Percentiles rank a stretch among this genome's conserved stretches.
Evolutionary conservation across 35 echinoderm and acorn worm species (phyloP).

Genomic region (Lytechinus variegatus): DNA sequence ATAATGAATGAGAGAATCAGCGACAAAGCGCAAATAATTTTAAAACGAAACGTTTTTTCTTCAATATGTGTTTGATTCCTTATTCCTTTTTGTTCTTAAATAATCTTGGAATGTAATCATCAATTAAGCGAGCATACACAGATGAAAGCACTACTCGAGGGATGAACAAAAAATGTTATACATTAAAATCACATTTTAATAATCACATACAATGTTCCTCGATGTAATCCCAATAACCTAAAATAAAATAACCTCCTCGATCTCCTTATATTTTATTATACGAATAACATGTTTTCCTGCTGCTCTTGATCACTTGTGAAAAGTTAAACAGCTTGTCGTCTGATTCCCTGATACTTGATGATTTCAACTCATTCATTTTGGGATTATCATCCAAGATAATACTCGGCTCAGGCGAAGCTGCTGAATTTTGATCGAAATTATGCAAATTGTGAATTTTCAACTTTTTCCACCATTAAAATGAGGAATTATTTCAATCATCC

Average conservation of each 20-base stretch:
- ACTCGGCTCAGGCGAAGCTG: background rate
- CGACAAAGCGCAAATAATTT: too few relatives aligned
- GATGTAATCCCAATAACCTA: background rate
- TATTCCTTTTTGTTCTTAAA: too few relatives aligned
- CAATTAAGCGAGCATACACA: background rate
- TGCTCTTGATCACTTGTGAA: background rate
- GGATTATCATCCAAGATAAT: background rate
- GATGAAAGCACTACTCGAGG: background rate
- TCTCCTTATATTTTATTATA: background rate
- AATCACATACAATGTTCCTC: background rate
- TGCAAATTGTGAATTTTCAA: background rate
- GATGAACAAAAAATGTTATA: background rate
- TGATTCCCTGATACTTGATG: background rate
- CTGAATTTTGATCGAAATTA: conserved; percentile 20
- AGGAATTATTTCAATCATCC: conserved; percentile 4
- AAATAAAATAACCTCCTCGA: too few relatives aligned
- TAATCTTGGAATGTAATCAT: too few relatives aligned
- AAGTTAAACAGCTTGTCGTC: background rate
- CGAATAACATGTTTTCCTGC: background rate
- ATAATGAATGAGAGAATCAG: too few relatives aligned
- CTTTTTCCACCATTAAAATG: background rate
- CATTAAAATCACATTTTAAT: background rate
- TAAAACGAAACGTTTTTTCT: too few relatives aligned
- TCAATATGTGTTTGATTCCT: too few relatives aligned
- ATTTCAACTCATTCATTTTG: background rate